phyloP scores from a whole-genome alignment of 2,113 vertebrate species.

The Siniperca knerii region DNA sequence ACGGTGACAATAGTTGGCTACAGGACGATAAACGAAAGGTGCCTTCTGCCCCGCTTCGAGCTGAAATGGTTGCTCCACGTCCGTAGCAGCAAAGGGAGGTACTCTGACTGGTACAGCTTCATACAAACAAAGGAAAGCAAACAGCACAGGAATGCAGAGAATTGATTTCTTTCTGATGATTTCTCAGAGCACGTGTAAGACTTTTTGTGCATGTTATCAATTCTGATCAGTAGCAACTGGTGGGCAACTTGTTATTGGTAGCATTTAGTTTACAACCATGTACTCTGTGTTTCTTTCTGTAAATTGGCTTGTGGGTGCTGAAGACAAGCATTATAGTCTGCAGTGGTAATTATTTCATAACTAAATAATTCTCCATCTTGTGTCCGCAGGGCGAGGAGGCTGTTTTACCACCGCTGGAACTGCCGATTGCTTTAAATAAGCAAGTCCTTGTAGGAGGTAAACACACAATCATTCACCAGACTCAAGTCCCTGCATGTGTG shows the following conservation, averaged over 20 bases:
- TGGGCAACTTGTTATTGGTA: slow-evolving; percentile 16
- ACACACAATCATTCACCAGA: slow-evolving; percentile 78
- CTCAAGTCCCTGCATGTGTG: slow-evolving; percentile 47
- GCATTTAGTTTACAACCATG: slow-evolving; percentile 25
- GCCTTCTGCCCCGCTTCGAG: slow-evolving; percentile 1
- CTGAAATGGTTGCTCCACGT: slow-evolving; percentile 21
- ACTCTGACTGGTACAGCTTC: slow-evolving; percentile 9
- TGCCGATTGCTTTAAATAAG: slow-evolving; percentile 93
- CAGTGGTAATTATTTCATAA: slow-evolving; percentile 79
- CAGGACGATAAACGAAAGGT: slow-evolving; percentile 27
- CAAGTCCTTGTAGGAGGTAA: slow-evolving; percentile 92
- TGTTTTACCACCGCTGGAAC: slow-evolving; percentile 89
- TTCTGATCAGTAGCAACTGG: slow-evolving; percentile 41
- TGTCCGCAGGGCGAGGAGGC: slow-evolving; percentile 92
- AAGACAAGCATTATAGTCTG: slow-evolving; percentile 47
- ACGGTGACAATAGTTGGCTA: slow-evolving; percentile 22
- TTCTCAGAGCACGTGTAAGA: slow-evolving; percentile 27
- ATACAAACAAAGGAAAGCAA: slow-evolving; percentile 27
- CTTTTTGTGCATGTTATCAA: slow-evolving; percentile 19
- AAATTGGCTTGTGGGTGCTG: slow-evolving; percentile 45
- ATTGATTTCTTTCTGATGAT: slow-evolving; percentile 39
- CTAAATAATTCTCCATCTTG: slow-evolving; percentile 82
- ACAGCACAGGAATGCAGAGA: slow-evolving; percentile 42
- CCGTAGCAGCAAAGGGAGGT: slow-evolving; percentile 7
- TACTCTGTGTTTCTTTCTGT: slow-evolving; percentile 12